Evolutionary conservation across 64 coral and sea anemone species (phyloP).

Genomic region (Pocillopora damicornis): DNA sequence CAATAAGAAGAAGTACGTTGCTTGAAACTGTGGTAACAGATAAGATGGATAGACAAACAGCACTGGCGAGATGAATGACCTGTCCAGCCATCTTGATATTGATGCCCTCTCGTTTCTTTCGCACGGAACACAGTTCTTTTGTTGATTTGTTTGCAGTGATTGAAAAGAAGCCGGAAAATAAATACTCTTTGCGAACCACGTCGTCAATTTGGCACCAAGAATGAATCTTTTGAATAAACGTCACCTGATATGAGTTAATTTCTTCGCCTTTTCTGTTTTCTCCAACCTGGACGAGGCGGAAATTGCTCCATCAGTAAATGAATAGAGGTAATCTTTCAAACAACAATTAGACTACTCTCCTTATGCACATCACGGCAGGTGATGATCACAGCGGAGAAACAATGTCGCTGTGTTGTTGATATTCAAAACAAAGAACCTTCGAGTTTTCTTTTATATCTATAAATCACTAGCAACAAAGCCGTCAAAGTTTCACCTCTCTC

Average conservation of each 20-base stretch:
- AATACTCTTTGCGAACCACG: neutral
- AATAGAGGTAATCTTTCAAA: neutral
- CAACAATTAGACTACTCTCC: neutral
- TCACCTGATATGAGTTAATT: neutral
- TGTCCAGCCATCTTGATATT: neutral
- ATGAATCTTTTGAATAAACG: neutral
- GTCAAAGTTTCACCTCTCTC: neutral
- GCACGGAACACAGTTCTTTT: neutral
- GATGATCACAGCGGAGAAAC: neutral
- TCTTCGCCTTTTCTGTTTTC: neutral
- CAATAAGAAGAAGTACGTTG: constrained; percentile 56
- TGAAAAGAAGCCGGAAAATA: neutral
- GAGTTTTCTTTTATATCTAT: neutral
- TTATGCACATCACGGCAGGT: neutral
- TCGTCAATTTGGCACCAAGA: neutral
- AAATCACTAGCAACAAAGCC: neutral
- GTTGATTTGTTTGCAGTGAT: neutral
- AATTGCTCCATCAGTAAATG: neutral
- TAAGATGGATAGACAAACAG: constrained; percentile 39
- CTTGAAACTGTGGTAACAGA: constrained; percentile 53
- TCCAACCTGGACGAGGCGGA: neutral
- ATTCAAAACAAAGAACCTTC: neutral
- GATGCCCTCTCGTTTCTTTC: too few species aligned
- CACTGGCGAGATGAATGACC: constrained; percentile 44
- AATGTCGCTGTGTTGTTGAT: neutral